A percentile compares a stretch with the other conserved stretches of the same genome.
Conservation (phyloP, 2,113 vertebrate genomes). For the Cyanoderma ruficeps region DNA sequence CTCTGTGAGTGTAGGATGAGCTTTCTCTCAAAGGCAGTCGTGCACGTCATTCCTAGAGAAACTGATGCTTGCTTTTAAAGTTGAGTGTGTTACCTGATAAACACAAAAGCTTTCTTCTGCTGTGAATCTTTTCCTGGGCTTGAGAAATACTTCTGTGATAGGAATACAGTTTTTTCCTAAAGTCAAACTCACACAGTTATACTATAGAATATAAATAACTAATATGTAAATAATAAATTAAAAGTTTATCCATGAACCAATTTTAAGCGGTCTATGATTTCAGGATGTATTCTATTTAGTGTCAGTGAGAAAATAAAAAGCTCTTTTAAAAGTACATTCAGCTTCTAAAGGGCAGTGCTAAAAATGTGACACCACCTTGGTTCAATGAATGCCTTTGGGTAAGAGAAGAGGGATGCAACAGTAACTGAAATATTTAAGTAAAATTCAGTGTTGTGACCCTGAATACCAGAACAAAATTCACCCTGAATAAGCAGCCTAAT, state of each 20-base stretch:
- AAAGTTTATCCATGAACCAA: background rate
- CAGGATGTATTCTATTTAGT: background rate
- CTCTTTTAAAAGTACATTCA: background rate
- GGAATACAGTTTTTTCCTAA: background rate
- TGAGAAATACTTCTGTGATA: background rate
- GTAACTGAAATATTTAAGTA: background rate
- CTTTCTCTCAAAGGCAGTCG: background rate
- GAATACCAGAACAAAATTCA: background rate
- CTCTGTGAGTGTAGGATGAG: conserved; percentile 2
- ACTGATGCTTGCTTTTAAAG: conserved; percentile 11
- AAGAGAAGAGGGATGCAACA: background rate
- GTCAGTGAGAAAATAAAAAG: background rate
- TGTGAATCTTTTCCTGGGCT: background rate
- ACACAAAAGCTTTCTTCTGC: background rate
- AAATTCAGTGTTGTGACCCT: background rate
- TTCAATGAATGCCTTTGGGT: background rate
- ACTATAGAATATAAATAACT: background rate
- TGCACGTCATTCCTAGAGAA: conserved; percentile 16
- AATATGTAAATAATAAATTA: background rate
- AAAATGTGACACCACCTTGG: background rate
- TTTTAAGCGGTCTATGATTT: background rate
- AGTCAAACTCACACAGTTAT: background rate
- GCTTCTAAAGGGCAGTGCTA: background rate
- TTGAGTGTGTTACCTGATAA: background rate
- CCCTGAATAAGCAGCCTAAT: background rate